phyloP scores from a whole-genome alignment of 2,888 invertebrate genomes.

The Habroteleia sp. region DNA sequence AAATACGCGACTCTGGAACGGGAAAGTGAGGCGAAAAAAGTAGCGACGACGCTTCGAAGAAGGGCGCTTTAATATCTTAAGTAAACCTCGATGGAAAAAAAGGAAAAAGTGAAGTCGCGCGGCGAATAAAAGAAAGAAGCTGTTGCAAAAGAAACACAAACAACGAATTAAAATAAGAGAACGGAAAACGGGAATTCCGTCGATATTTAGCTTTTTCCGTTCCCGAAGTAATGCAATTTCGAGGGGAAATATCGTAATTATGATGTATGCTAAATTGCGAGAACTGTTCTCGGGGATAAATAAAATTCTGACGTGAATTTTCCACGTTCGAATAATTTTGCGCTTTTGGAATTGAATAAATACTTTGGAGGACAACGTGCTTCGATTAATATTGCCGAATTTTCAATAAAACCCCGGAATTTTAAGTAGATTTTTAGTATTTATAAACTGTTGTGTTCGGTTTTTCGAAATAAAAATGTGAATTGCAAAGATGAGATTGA shows the following conservation, averaged over 20 bases:
- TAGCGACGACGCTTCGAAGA: constrained; percentile 57
- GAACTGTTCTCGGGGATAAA: background rate
- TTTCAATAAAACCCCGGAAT: no score
- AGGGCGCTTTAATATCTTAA: constrained; percentile 80
- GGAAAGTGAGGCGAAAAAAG: constrained; percentile 64
- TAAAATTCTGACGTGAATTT: background rate
- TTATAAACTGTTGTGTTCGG: no score
- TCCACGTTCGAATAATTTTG: no score
- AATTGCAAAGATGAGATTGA: no score
- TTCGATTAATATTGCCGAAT: no score
- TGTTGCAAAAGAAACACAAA: constrained; percentile 72
- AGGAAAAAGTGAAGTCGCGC: constrained; percentile 67
- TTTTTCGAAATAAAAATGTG: no score
- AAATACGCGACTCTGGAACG: constrained; percentile 58
- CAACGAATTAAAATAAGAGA: constrained; percentile 76
- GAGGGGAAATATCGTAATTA: constrained; percentile 32
- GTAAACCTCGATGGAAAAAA: constrained; percentile 76
- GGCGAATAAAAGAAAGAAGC: constrained; percentile 66
- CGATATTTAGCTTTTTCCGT: constrained; percentile 52
- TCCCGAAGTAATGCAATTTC: constrained; percentile 9
- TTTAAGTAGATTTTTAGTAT: no score
- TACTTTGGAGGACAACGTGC: no score
- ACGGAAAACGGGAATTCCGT: constrained; percentile 24
- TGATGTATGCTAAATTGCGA: constrained; percentile 8
- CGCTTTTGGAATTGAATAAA: no score